phyloP scores from a whole-genome alignment of 2,888 invertebrate genomes.

The Microchrysa polita region DNA sequence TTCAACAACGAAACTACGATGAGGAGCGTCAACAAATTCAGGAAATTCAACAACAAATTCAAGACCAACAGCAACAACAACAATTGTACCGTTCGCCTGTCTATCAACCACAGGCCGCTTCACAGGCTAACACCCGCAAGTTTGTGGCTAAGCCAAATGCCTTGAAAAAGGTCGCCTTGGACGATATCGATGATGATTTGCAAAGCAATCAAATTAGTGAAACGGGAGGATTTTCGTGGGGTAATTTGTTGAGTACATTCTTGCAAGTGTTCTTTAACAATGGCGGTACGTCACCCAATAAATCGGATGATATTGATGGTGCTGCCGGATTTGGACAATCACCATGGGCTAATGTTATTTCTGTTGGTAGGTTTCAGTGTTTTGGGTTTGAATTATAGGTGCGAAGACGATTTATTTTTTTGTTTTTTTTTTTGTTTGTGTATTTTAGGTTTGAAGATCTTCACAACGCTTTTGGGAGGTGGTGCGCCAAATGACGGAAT shows the following conservation, averaged over 20 bases:
- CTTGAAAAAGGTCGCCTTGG: conserved; percentile 85
- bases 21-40: conserved; percentile 38
- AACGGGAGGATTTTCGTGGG: conserved; percentile 81
- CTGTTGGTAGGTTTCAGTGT: conserved; percentile 69
- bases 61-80: conserved; percentile 51
- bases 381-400: no score
- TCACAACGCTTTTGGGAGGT: conserved; percentile 84
- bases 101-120: conserved; percentile 56
- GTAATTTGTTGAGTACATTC: conserved; percentile 84
- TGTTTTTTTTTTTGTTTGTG: conserved; percentile 65
- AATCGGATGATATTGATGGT: conserved; percentile 79
- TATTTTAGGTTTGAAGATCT: conserved; percentile 75
- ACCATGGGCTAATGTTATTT: conserved; percentile 88
- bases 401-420: not conserved
- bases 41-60: conserved; percentile 49
- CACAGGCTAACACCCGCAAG: conserved; percentile 67
- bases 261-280: conserved; percentile 89
- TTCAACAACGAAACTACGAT: conserved; percentile 52
- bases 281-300: conserved; percentile 73
- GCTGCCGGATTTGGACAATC: conserved; percentile 75
- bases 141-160: conserved; percentile 90
- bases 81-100: conserved; percentile 56
- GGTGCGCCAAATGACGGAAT: conserved; percentile 81
- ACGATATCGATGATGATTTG: conserved; percentile 84
- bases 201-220: conserved; percentile 83